These are phyloP conservation scores for Pyrochroa serraticornis DNA, from an alignment of 2,888 invertebrate genomes.

Conservation along the genomic window DNA sequence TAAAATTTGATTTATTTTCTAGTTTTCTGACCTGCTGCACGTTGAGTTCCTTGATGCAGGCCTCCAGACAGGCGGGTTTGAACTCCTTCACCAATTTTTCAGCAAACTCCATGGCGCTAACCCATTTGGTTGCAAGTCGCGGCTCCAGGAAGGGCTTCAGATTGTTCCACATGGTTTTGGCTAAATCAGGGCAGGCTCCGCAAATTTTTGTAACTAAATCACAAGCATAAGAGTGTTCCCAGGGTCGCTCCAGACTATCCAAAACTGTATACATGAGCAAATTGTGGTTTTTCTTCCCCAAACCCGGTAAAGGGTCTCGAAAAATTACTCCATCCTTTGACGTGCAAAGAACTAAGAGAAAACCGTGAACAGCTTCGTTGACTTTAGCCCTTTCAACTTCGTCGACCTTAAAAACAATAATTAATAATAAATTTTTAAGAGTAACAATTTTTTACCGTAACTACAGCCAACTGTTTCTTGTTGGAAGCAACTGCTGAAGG, in stretches of 20 bases:
- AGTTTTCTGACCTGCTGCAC: slow-evolving; percentile 59
- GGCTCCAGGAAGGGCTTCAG: slow-evolving; percentile 69
- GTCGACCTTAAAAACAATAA: slow-evolving; percentile 47
- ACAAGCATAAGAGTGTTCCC: slow-evolving; percentile 69
- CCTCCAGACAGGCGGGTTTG: slow-evolving; percentile 60
- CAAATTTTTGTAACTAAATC: slow-evolving; percentile 70
- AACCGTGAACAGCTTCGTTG: slow-evolving; percentile 66
- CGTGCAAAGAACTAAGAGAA: slow-evolving; percentile 76
- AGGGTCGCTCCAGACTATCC: slow-evolving; percentile 70
- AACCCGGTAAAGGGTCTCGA: slow-evolving; percentile 69
- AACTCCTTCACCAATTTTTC: slow-evolving; percentile 59
- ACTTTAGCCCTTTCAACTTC: slow-evolving; percentile 62
- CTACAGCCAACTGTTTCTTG: slow-evolving; percentile 54
- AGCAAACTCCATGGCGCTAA: slow-evolving; percentile 60
- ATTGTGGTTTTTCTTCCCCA: slow-evolving; percentile 64
- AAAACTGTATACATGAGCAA: slow-evolving; percentile 68
- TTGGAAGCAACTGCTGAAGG: slow-evolving; percentile 61
- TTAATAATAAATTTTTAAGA: slow-evolving; percentile 12
- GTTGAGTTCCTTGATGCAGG: slow-evolving; percentile 58
- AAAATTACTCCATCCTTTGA: slow-evolving; percentile 82
- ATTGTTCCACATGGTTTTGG: slow-evolving; percentile 65
- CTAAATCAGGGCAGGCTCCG: slow-evolving; percentile 73
- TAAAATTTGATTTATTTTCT: background rate
- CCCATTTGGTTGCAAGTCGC: slow-evolving; percentile 63
- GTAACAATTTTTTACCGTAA: slow-evolving; percentile 6